Evolutionary conservation across 2,113 vertebrate species (phyloP), one percentile per base, ranked within the genome.

Genomic region (Parotia lawesii): DNA sequence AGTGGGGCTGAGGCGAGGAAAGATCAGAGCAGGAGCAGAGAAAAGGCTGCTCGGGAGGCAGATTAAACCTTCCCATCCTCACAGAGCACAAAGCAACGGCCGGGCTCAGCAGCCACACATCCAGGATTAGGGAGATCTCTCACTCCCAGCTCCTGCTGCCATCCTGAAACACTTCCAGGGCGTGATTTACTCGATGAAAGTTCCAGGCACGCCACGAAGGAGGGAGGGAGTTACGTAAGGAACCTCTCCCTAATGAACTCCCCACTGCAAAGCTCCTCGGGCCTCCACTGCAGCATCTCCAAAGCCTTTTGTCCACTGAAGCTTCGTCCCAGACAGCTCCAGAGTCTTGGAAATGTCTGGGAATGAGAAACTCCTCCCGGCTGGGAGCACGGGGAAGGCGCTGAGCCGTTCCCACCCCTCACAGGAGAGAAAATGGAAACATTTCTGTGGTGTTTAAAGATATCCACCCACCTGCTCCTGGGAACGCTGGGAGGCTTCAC

Each of bases 1-100:
- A 57, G 84, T 5, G 69, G 5, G 80, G 69, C 76, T 90, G 85
- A 80, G 6, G 24, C 47, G 3, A 56, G 94, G 94, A 14, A 27
- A 70, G 90, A 95, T 74, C 56, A 74, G 95, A 95, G 92, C 85
- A 42, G 84, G 3, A 24, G 48, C 65, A 87, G 42, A 88, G 57
- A 31, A 77, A 40, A 72, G 62, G 80, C 76, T 40, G 35, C 93
- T 69, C 1, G 2, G 37, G 87, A 6, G 44, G 80, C 29, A 71
- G 47, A 80, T 70, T 62, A 89, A 96, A 89, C 87, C 85, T 38
- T 5, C 47, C 73, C 38, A 4, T 14, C 60, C 87, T 33, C 12
- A 17, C 42, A 44, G 40, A 67, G 70, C 67, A 92, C 86, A 80
- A 80, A 93, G 81, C 77, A 84, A 22, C 27, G 5, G 54, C 76